Evolutionary conservation across 1,140 invertebrate species (phyloP).

Genomic region (fruit fly (Drosophila melanogaster)): DNA sequence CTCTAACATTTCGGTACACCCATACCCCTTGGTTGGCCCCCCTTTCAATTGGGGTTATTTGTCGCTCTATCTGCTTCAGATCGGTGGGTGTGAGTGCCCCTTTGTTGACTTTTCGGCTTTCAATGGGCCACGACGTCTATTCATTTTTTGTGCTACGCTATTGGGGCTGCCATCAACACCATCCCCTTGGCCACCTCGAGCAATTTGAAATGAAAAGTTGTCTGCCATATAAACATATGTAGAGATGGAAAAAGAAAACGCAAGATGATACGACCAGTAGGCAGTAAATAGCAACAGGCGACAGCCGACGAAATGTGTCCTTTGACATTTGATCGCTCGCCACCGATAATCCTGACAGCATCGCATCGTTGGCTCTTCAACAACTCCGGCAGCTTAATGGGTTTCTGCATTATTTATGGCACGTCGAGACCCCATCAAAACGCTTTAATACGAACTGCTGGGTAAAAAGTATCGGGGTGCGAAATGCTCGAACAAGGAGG

Average conservation of each 20-base stretch:
- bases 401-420: slow-evolving; percentile 74
- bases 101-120: slow-evolving; percentile 81
- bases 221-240: slow-evolving; percentile 66
- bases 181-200: slow-evolving; percentile 38
- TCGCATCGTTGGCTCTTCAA: slow-evolving; percentile 53
- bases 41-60: slow-evolving; percentile 81
- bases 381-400: slow-evolving; percentile 67
- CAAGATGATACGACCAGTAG: slow-evolving; percentile 57
- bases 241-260: slow-evolving; percentile 44
- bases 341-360: slow-evolving; percentile 66
- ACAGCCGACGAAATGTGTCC: slow-evolving; percentile 80
- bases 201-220: slow-evolving; percentile 80
- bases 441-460: slow-evolving; percentile 55
- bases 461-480: slow-evolving; percentile 11
- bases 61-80: slow-evolving; percentile 72
- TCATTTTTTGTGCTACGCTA: slow-evolving; percentile 73
- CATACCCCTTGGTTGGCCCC: neutral
- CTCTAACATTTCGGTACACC: neutral
- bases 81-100: slow-evolving; percentile 16
- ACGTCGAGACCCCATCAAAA: slow-evolving; percentile 71
- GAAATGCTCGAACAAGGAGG: slow-evolving; percentile 8
- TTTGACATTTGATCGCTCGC: slow-evolving; percentile 81
- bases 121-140: slow-evolving; percentile 71
- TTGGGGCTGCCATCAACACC: slow-evolving; percentile 43
- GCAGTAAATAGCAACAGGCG: slow-evolving; percentile 76